Evolutionary conservation across 2,888 invertebrate genomes (phyloP).

Genomic region (Magallana nippona): DNA sequence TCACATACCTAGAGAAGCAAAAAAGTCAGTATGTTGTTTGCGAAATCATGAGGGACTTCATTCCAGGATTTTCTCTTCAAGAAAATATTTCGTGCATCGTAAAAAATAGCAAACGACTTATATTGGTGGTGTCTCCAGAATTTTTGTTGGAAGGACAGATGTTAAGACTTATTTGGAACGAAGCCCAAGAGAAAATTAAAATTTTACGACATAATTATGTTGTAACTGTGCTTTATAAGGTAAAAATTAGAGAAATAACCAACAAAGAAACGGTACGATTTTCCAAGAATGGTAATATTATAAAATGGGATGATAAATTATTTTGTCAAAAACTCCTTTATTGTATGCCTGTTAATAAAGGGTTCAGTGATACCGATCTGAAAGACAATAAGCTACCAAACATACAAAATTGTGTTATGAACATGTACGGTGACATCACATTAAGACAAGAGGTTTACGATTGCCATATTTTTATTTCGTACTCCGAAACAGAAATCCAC

Average conservation of each 20-base stretch:
- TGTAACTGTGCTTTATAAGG: constrained; percentile 54
- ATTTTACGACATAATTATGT: constrained; percentile 57
- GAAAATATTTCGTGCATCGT: constrained; percentile 21
- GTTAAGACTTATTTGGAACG: constrained; percentile 57
- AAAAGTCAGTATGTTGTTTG: neutral
- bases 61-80: constrained; percentile 34
- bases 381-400: neutral
- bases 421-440: constrained; percentile 41
- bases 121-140: constrained; percentile 28
- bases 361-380: neutral
- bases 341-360: constrained; percentile 52
- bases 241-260: constrained; percentile 45
- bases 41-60: constrained; percentile 27
- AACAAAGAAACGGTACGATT: constrained; percentile 58
- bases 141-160: constrained; percentile 31
- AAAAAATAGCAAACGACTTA: constrained; percentile 31
- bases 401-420: constrained; percentile 37
- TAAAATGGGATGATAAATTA: constrained; percentile 51
- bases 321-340: constrained; percentile 59
- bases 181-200: constrained; percentile 60
- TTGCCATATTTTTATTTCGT: constrained; percentile 58
- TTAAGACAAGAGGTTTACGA: neutral
- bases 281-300: constrained; percentile 53
- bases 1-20: constrained; percentile 1
- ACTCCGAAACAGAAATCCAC: constrained; percentile 55